Base-by-base conservation (phyloP, 2,113 vertebrate genomes). In the Jaculus jaculus region DNA sequence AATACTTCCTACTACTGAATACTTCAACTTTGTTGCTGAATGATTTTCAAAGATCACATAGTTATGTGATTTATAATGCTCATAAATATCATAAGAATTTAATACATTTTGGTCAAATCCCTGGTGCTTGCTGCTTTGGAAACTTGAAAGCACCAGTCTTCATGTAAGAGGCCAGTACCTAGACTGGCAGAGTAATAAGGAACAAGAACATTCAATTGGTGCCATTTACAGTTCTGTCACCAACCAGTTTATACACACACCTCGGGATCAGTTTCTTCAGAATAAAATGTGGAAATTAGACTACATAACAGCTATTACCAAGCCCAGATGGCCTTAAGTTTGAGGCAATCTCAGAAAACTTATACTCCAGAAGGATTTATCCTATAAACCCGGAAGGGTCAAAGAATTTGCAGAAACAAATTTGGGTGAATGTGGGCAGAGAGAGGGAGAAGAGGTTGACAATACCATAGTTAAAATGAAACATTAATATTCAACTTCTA, bases 401-500 rank as follows among this genome's bases (percentile, higher is more conserved):
- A 47, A 66, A 42, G 37, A 21, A 51, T 51, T 60, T 51, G 68
- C 32, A 84, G 28, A 92, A 77, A 0, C 8, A 68, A 77, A 78
- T 71, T 23, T 54, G 42, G 71, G 24, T 66, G 3, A 81, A n/a
- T 51, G 66, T 54, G 15, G 54, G 54, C 11, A 54, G 54, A 12
- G 54, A 12, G 6, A 16, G 54, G 54, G 54, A 54, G 34, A 4
- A 42, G 28, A 12, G 26, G 15, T 47, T 3, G 13, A 26, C 6
- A 18, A 77, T 60, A 61, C 0, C 15, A 26, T 42, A 87, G 6
- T 84, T 95, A 85, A 94, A 84, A 93, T 26, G 39, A 92, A 95
- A 80, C 37, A 92, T 78, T 75, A 87, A 71, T 95, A 90, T 26
- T 79, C 68, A 60, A 68, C 7, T 58, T 94, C 26, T 87, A 90